Evolutionary conservation across 1,140 invertebrate genomes (phyloP), one percentile per base, ranked within the genome.

Genomic region (Anadara kagoshimensis): DNA sequence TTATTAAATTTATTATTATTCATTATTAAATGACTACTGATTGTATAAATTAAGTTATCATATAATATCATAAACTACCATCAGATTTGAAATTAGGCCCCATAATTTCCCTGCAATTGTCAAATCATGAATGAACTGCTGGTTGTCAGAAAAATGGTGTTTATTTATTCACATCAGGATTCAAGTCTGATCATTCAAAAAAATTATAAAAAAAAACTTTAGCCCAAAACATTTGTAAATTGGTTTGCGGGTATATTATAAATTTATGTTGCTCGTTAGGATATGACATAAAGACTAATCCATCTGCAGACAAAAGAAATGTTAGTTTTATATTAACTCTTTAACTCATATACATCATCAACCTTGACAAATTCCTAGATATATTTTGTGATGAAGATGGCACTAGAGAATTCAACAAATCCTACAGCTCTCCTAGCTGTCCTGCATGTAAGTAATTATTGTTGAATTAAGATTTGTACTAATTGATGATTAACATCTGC

Each of bases 321-420:
- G n/a, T n/a, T n/a, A n/a, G n/a, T n/a, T n/a, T n/a, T n/a, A n/a
- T n/a, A n/a, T n/a, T n/a, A n/a, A n/a, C n/a, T n/a, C n/a, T n/a
- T n/a, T n/a, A n/a, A n/a, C n/a, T n/a, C n/a, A n/a, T n/a, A n/a
- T n/a, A n/a, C n/a, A n/a, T n/a, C n/a, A 26, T 56, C 16, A 20
- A 44, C 58, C 65, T 67, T 72, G 47, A 63, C 12, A 49, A 16
- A 11, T 69, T 14, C 20, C 20, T 53, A 85, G 82, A 87, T 82
- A 86, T 88, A 61, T 88, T 88, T 68, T 88, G 86, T 75, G 81
- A 87, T 76, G 85, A 86, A 73, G 85, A 88, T 80, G 86, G 86
- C 36, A 73, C 83, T n/a, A 74, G 80, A 70, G 84, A 86, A 73
- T 88, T 88, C 66, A 82, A 83, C 47, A 86, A 86, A 61, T 79